A percentile compares a stretch with the other conserved stretches of the same genome.
phyloP scores from a whole-genome alignment of 2,888 invertebrate genomes.

The Neelides folsomi region DNA sequence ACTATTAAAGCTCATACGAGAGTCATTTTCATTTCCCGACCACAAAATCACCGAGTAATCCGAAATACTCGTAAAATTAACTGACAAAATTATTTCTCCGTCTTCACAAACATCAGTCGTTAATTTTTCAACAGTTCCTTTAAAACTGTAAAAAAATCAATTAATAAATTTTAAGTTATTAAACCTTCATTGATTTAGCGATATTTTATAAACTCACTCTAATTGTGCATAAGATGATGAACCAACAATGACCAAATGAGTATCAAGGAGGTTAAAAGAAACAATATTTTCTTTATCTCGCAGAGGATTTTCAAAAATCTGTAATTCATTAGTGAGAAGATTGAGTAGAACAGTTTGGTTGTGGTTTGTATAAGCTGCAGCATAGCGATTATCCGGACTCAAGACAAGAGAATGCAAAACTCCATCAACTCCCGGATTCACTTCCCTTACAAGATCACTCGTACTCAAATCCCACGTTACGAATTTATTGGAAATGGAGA shows the following conservation, averaged over 20 bases:
- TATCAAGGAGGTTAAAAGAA: slow-evolving; percentile 53
- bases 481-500: slow-evolving; percentile 90
- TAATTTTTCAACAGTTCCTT: slow-evolving; percentile 27
- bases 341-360: slow-evolving; percentile 84
- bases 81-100: slow-evolving; percentile 40
- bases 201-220: slow-evolving; percentile 20
- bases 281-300: slow-evolving; percentile 46
- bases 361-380: slow-evolving; percentile 89
- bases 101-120: neutral
- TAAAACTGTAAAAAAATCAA: slow-evolving; percentile 25
- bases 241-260: slow-evolving; percentile 64
- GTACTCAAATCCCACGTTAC: slow-evolving; percentile 95
- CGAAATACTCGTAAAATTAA: slow-evolving; percentile 56
- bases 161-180: no score
- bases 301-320: slow-evolving; percentile 71
- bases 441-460: slow-evolving; percentile 82
- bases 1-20: slow-evolving; percentile 53
- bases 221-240: slow-evolving; percentile 49
- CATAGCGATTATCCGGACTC: slow-evolving; percentile 90
- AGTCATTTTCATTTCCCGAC: slow-evolving; percentile 67
- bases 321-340: slow-evolving; percentile 84
- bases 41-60: slow-evolving; percentile 63
- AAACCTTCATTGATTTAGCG: no score
- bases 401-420: slow-evolving; percentile 88
- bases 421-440: slow-evolving; percentile 85